These are phyloP conservation scores for Camptogramma bilineatum DNA, from an alignment of 2,888 invertebrate genomes.

Conservation along the genomic window DNA sequence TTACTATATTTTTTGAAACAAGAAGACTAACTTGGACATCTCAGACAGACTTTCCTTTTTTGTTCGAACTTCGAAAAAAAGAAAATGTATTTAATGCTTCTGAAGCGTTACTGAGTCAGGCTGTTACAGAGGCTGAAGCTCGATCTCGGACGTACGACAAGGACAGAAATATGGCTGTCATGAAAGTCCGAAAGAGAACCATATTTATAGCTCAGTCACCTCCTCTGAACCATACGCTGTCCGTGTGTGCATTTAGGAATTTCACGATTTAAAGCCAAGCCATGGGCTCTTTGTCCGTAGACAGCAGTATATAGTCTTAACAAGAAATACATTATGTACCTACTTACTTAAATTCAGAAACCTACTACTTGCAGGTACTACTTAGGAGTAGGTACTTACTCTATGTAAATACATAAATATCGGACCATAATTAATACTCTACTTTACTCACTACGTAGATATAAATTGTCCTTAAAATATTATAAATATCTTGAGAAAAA, in stretches of 20 bases:
- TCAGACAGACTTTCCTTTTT: conserved; percentile 47
- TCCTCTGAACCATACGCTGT: conserved; percentile 41
- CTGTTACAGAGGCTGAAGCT: conserved; percentile 63
- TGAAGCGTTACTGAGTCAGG: conserved; percentile 61
- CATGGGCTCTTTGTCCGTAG: conserved; percentile 41
- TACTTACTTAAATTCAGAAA: not conserved
- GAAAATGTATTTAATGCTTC: conserved; percentile 57
- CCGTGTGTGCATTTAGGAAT: conserved; percentile 55
- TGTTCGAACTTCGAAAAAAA: conserved; percentile 55
- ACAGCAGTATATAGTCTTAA: conserved; percentile 35
- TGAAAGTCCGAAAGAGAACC: conserved; percentile 57
- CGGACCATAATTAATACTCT: too few relatives aligned
- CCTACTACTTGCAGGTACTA: too few relatives aligned
- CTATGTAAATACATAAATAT: too few relatives aligned
- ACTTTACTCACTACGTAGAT: too few relatives aligned
- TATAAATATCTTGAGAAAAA: too few relatives aligned
- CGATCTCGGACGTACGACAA: conserved; percentile 54
- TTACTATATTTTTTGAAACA: conserved; percentile 14
- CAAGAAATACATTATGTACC: conserved; percentile 3
- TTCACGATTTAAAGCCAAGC: conserved; percentile 49
- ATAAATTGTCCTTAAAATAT: too few relatives aligned
- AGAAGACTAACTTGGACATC: conserved; percentile 30
- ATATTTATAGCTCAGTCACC: conserved; percentile 50
- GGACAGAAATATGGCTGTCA: conserved; percentile 52
- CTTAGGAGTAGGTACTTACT: too few relatives aligned